Conservation (phyloP, 2,797 vertebrate genomes). For the Acanthis flammea region DNA sequence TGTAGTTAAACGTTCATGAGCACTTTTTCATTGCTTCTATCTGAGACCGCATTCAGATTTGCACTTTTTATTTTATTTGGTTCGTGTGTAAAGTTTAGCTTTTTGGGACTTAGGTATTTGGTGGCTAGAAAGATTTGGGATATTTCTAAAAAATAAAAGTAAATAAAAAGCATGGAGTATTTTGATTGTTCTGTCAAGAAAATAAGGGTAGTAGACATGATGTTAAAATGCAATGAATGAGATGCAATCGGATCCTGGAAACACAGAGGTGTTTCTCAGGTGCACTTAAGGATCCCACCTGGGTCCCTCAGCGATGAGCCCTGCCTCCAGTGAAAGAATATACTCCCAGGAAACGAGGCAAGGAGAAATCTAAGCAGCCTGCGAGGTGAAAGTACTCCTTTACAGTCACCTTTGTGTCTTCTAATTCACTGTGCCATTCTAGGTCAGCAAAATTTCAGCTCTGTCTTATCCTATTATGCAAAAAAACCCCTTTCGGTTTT, state of each 20-base stretch:
- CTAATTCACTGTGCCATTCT: neutral
- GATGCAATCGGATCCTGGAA: neutral
- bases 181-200: neutral
- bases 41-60: neutral
- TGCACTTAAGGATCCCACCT: neutral
- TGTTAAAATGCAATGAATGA: neutral
- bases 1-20: neutral
- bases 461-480: neutral
- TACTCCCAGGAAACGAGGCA: neutral
- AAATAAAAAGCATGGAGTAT: neutral
- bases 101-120: neutral
- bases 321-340: neutral
- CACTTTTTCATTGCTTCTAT: neutral
- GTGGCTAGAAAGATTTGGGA: neutral
- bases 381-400: neutral
- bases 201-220: neutral
- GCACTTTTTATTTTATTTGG: neutral
- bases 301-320: neutral
- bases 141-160: neutral
- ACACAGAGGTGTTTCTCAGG: neutral
- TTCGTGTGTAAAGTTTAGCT: neutral
- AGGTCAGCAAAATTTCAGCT: neutral
- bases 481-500: neutral
- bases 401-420: neutral
- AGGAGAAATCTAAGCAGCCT: conserved; percentile 22